phyloP scores from a whole-genome alignment of 2,797 vertebrate genomes.

The Eupleurogrammus muticus region DNA sequence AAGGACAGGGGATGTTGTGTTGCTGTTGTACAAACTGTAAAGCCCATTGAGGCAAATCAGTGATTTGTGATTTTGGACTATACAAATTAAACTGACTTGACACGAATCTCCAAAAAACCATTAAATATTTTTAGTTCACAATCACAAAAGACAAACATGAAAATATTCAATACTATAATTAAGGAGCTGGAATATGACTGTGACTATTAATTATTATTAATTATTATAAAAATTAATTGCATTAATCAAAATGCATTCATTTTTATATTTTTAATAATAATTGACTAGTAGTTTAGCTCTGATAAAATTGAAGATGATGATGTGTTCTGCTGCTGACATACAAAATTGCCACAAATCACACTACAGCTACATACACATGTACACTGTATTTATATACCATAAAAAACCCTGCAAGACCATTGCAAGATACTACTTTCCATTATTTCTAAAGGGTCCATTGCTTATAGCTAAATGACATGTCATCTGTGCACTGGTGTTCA shows the following conservation, averaged over 20 bases:
- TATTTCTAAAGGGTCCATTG: conserved; percentile 1
- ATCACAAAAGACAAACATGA: neutral
- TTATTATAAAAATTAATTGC: too few species aligned
- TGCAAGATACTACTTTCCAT: neutral
- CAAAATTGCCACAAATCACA: conserved; percentile 11
- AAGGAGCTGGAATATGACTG: neutral
- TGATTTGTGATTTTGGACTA: too few species aligned
- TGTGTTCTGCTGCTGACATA: neutral
- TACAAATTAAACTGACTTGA: too few species aligned
- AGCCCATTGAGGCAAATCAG: too few species aligned
- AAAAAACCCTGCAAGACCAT: neutral
- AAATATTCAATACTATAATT: neutral
- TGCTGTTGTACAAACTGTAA: too few species aligned
- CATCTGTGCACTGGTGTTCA: conserved; percentile 6
- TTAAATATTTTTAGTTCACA: neutral
- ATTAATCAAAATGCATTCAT: conserved; percentile 1
- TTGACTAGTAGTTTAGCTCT: neutral
- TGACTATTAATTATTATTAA: too few species aligned
- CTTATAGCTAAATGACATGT: conserved; percentile 21
- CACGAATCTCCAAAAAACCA: too few species aligned
- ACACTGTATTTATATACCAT: neutral
- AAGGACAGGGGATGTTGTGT: too few species aligned
- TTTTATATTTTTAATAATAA: neutral
- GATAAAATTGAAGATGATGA: neutral
- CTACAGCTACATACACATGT: neutral